Evolutionary conservation across 2,113 vertebrate genomes (phyloP), one percentile per base, ranked within the genome.

Genomic region (Gambusia holbrooki): DNA sequence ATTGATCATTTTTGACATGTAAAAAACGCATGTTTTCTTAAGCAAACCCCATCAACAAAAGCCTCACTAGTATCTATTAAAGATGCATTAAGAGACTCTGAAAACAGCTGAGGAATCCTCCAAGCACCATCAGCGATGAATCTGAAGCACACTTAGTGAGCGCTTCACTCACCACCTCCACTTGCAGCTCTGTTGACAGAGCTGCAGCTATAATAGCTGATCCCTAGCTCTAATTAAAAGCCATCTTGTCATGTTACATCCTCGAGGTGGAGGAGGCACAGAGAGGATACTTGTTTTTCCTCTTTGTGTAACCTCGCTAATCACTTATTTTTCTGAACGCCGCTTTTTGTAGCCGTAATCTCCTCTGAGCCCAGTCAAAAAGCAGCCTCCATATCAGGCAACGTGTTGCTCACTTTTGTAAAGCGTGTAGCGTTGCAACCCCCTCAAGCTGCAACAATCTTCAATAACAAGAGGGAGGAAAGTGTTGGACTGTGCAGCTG

Each of bases 171-270:
- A 37, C 79, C 40, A 35, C 48, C 78, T 85, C 85, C 77, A 78
- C 76, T 82, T 76, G 74, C 73, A 79, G 73, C 32, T 82, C 69
- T 77, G 78, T 76, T 86, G 79, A 89, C 80, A 64, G 71, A 80
- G 85, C 77, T 78, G 81, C 76, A n/a, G 76, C 85, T 86, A 87
- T 90, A 83, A 87, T 62, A 78, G 74, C 84, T 58, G 71, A 85
- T 86, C 70, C 71, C 67, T 69, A 58, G 72, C 62, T 86, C 69
- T 90, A 90, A 89, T 93, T 88, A 89, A 90, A 87, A 74, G 86
- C 79, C 71, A 78, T 83, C 87, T 90, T 70, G 85, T 88, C 87
- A 66, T 60, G 37, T 89, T 84, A 83, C 77, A 74, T 88, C 65
- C 73, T 86, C 22, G 15, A 71, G 77, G 71, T 72, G 83, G 79